Percentiles rank a stretch among this genome's conserved stretches.
Conservation (phyloP, 2,113 vertebrate genomes). For the Menura novaehollandiae region DNA sequence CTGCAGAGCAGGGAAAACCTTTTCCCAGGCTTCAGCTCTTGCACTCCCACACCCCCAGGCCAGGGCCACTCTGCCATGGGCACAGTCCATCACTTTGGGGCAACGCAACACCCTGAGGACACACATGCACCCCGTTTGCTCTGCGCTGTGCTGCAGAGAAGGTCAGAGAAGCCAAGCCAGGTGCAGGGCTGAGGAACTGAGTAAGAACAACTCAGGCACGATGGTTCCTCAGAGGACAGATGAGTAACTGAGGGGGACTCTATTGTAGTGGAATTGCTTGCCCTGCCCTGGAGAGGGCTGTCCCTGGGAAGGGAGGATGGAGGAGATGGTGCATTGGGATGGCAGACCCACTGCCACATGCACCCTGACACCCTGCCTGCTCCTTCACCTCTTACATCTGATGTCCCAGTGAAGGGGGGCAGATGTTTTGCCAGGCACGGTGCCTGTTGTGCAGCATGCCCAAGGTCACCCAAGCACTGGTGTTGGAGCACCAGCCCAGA, state of each 20-base stretch:
- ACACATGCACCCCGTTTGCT: fast-evolving
- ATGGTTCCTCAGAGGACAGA: not conserved
- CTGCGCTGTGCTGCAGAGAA: not conserved
- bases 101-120: fast-evolving
- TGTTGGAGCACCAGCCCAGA: not conserved
- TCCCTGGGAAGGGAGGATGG: not conserved
- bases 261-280: not conserved
- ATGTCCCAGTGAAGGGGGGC: not conserved
- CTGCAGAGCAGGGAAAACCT: not conserved
- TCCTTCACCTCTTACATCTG: not conserved
- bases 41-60: not conserved
- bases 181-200: not conserved
- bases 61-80: fast-evolving
- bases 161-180: fast-evolving
- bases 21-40: not conserved
- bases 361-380: not conserved
- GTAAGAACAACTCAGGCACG: not conserved
- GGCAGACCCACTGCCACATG: not conserved
- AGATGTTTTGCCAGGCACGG: fast-evolving
- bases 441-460: not conserved
- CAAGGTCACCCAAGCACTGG: not conserved
- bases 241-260: not conserved
- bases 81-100: not conserved
- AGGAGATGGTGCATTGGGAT: not conserved
- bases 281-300: not conserved